Base-by-base conservation (phyloP, 2,888 invertebrate species). In the Rugalucina vietnamica region DNA sequence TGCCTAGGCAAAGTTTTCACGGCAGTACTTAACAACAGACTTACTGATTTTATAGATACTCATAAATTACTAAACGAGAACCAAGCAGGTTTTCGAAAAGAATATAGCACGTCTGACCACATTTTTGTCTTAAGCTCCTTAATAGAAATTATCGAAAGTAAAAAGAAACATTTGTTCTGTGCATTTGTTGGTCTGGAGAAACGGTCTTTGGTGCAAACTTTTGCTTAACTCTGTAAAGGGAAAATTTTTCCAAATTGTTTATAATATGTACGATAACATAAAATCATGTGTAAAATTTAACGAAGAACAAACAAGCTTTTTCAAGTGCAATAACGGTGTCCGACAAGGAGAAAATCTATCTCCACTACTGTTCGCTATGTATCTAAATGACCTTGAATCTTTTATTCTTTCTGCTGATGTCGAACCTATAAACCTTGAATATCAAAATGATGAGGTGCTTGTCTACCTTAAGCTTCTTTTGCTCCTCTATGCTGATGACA, bases 181-280 rank as follows among this genome's bases (percentile, higher is more conserved):
- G 24, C 74, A 1, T 82, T 73, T 74, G 39, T 78, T 27, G 65
- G 75, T 84, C 29, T 79, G 79, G 79, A 32, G 79, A 54, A 60
- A 50, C 10, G 79, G 79, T 32, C 29, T 83, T 29, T 79, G 79
- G 83, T 49, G 37, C 4, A 84, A 76, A 34, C 37, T 80, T 34
- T 27, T 84, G 3, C 21, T n/a, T n/a, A 49, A 36, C 27, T 27
- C 34, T 50, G 70, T 83, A 57, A 79, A 72, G 57, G 83, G 83
- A 32, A 84, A 84, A 50, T 39, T 80, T 34, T 84, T 80, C 39
- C 29, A 57, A 32, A 34, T 84, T 18, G 76, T 84, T 27, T 37
- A 69, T 37, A 76, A 80, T 24, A 84, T 84, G 83, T 83, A 83
- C 24, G 21, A 79, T 49, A 50, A 69, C 32, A 84, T 84, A 21